Evolutionary conservation across 35 echinoderm and acorn worm genomes (phyloP).

Genomic region (Heliocidaris erythrogramma): DNA sequence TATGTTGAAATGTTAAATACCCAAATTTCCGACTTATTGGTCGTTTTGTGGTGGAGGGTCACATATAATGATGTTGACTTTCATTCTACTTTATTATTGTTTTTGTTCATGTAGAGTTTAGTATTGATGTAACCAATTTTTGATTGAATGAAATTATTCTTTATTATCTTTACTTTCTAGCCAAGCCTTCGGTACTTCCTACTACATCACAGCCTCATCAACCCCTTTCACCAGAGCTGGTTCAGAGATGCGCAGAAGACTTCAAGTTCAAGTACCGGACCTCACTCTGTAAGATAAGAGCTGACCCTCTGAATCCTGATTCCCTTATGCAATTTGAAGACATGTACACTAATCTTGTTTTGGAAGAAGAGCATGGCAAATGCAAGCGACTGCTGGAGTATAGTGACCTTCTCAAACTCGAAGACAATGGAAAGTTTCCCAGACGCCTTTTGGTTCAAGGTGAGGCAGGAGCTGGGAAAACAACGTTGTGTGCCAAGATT

Average conservation of each 20-base stretch:
- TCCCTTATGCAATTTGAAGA: background rate
- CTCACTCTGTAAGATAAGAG: background rate
- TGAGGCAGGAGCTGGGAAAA: conserved; percentile 19
- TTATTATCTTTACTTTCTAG: no score
- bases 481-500: background rate
- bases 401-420: background rate
- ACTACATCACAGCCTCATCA: background rate
- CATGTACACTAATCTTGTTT: background rate
- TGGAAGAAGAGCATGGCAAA: background rate
- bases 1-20: no score
- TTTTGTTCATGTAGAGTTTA: no score
- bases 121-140: background rate
- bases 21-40: no score
- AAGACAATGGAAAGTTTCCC: background rate
- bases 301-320: background rate
- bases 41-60: no score
- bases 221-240: no score
- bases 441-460: background rate
- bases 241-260: no score
- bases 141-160: background rate
- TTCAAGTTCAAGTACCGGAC: background rate
- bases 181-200: no score
- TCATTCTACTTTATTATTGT: no score
- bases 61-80: no score
- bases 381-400: background rate